Percentiles rank a stretch among this genome's conserved stretches.
Conservation (phyloP, 1,140 invertebrate species). For the Pygmarrhopalites habei region DNA sequence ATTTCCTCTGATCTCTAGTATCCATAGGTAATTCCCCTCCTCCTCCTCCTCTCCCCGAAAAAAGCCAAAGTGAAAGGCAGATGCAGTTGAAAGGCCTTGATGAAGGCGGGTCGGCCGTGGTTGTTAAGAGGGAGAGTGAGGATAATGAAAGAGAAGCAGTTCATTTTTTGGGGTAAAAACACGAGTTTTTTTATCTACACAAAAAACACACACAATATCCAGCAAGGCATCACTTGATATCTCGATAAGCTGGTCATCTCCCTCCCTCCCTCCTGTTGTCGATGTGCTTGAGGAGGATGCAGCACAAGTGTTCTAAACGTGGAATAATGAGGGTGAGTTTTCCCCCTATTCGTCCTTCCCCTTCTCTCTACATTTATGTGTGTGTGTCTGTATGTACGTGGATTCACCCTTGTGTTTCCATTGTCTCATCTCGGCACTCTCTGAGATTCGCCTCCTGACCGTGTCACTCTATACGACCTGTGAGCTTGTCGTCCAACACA, state of each 20-base stretch:
- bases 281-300: constrained; percentile 24
- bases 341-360: constrained; percentile 1
- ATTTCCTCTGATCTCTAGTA: no score
- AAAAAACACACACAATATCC: neutral
- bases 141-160: neutral
- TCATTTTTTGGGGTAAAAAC: neutral
- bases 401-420: neutral
- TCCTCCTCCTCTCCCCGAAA: no score
- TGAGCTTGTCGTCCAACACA: no score
- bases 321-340: constrained; percentile 15
- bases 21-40: no score
- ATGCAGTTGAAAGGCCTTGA: neutral
- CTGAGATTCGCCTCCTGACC: no score
- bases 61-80: no score
- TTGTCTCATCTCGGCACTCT: no score
- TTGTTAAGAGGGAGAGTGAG: neutral
- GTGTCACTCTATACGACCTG: no score
- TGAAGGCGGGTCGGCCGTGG: no score
- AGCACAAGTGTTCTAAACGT: constrained; percentile 27
- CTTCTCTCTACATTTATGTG: constrained; percentile 9
- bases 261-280: no score
- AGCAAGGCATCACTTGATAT: constrained; percentile 4
- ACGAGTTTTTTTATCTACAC: neutral
- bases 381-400: neutral
- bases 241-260: constrained; percentile 17